Percentiles rank a stretch among this genome's conserved stretches.
phyloP scores from a whole-genome alignment of 1,140 invertebrate species.

The Aporrectodea caliginosa region DNA sequence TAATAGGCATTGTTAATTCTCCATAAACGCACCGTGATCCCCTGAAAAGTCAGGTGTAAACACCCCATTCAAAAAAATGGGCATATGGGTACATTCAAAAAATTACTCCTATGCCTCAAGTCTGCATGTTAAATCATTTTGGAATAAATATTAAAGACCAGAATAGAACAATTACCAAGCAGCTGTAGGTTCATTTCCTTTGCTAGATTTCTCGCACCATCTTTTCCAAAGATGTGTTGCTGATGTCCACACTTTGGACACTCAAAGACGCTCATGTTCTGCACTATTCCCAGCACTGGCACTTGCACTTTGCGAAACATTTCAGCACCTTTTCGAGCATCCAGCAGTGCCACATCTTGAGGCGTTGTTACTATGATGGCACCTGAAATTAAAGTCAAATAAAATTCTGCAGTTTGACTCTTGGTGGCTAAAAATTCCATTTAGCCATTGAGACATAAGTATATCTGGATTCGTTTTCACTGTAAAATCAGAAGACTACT shows the following conservation, averaged over 20 bases:
- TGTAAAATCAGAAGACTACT: too few species aligned
- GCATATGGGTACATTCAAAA: slow-evolving; percentile 39
- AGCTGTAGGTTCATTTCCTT: slow-evolving; percentile 71
- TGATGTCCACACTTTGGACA: slow-evolving; percentile 84
- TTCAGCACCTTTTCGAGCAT: slow-evolving; percentile 82
- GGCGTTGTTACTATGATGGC: slow-evolving; percentile 90
- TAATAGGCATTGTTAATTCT: too few species aligned
- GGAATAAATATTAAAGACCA: too few species aligned
- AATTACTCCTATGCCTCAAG: neutral
- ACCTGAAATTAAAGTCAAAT: slow-evolving; percentile 69
- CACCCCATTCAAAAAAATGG: slow-evolving; percentile 11
- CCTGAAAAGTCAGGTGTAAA: neutral
- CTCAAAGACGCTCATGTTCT: slow-evolving; percentile 91
- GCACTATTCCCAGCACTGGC: slow-evolving; percentile 83
- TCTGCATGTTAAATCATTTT: neutral
- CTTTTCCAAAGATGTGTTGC: slow-evolving; percentile 73
- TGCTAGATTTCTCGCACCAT: slow-evolving; percentile 74
- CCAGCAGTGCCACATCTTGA: slow-evolving; percentile 60
- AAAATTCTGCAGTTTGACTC: too few species aligned
- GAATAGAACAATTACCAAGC: slow-evolving; percentile 59
- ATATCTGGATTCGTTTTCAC: too few species aligned
- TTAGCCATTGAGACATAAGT: too few species aligned
- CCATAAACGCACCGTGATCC: too few species aligned
- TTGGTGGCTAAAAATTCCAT: too few species aligned
- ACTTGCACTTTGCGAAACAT: slow-evolving; percentile 90